phyloP scores from a whole-genome alignment of 2,113 vertebrate species.

The Salvelinus fontinalis region DNA sequence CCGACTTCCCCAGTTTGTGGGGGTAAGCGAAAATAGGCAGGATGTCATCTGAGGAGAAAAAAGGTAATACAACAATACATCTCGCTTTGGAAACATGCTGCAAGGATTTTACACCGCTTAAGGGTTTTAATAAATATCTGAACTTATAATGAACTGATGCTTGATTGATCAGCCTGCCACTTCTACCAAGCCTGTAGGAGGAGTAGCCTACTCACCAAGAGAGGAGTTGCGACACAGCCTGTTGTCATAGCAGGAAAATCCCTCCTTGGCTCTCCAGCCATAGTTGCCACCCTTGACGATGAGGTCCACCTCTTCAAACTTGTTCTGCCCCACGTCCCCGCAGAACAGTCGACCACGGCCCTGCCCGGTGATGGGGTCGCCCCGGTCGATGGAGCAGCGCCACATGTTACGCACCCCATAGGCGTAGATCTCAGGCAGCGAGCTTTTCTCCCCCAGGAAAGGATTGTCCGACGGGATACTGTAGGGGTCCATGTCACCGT shows the following conservation, averaged over 20 bases:
- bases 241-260: conserved; percentile 80
- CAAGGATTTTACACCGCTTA: neutral
- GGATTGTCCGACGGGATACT: conserved; percentile 80
- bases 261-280: conserved; percentile 82
- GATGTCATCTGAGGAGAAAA: conserved; percentile 70
- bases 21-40: conserved; percentile 82
- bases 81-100: neutral
- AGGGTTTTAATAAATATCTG: no score
- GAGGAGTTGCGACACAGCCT: conserved; percentile 79
- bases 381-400: conserved; percentile 81
- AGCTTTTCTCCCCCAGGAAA: conserved; percentile 66
- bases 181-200: no score
- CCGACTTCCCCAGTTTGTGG: conserved; percentile 79
- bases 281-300: conserved; percentile 81
- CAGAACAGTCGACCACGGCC: conserved; percentile 78
- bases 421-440: conserved; percentile 76
- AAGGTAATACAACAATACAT: neutral
- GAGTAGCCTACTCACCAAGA: conserved; percentile 62
- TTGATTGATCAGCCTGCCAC: no score
- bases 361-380: conserved; percentile 61
- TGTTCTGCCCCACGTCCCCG: conserved; percentile 83
- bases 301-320: conserved; percentile 80
- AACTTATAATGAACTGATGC: no score
- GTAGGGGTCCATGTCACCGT: conserved; percentile 70
- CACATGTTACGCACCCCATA: conserved; percentile 85